Percentiles rank a stretch among this genome's conserved stretches.
phyloP scores from a whole-genome alignment of 2,888 invertebrate species.

The Ischnura elegans region DNA sequence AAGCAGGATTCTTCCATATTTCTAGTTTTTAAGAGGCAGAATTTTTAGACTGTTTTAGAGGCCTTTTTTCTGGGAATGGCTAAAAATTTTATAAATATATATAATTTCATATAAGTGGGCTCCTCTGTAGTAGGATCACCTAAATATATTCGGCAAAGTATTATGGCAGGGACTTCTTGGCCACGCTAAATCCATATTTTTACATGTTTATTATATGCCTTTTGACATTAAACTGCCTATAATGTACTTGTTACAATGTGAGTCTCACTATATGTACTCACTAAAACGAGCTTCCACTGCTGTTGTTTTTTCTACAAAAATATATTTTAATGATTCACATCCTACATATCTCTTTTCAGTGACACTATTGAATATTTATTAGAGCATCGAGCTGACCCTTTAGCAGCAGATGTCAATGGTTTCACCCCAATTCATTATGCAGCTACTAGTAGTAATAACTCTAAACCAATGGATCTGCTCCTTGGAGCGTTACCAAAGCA shows the following conservation, averaged over 20 bases:
- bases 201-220: constrained; percentile 54
- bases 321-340: background rate
- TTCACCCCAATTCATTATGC: constrained; percentile 83
- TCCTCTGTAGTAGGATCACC: too few species aligned
- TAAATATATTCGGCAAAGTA: too few species aligned
- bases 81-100: too few species aligned
- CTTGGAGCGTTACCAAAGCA: constrained; percentile 73
- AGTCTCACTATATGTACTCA: too few species aligned
- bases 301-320: constrained; percentile 74
- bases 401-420: constrained; percentile 80
- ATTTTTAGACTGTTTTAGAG: too few species aligned
- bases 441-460: constrained; percentile 81
- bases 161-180: too few species aligned
- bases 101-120: too few species aligned
- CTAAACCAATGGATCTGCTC: constrained; percentile 79
- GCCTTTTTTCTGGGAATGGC: too few species aligned
- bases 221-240: constrained; percentile 17
- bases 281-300: too few species aligned
- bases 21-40: too few species aligned
- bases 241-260: too few species aligned
- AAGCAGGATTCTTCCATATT: too few species aligned
- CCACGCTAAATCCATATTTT: constrained; percentile 9
- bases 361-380: constrained; percentile 80
- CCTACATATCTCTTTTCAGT: background rate
- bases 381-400: constrained; percentile 81